Conservation (phyloP, 2,888 invertebrate species). For the Fissipunctia ypsillon region DNA sequence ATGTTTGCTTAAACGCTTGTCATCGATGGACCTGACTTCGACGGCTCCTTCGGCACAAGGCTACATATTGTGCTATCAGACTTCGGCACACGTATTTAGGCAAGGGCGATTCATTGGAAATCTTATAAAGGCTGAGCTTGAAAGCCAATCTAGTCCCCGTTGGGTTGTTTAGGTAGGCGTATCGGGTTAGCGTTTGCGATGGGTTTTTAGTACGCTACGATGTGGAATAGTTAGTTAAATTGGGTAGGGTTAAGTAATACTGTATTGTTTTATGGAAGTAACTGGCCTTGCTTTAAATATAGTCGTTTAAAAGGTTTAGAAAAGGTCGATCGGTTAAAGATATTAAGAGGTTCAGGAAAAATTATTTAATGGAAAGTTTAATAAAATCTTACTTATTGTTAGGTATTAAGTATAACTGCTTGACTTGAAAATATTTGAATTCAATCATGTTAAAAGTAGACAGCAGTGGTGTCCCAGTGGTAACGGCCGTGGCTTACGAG, state of each 20-base stretch:
- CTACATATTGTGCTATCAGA: slow-evolving; percentile 14
- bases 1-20: slow-evolving; percentile 10
- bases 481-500: too few relatives aligned
- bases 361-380: not conserved
- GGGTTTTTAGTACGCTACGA: slow-evolving; percentile 24
- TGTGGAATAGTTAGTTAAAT: not conserved
- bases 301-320: not conserved
- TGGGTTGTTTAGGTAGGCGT: slow-evolving; percentile 13
- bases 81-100: slow-evolving; percentile 20
- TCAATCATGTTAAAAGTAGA: not conserved
- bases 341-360: not conserved
- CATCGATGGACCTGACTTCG: not conserved
- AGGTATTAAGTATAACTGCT: not conserved
- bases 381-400: not conserved
- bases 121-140: slow-evolving; percentile 35
- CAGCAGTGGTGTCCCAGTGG: too few relatives aligned
- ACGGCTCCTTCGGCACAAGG: not conserved
- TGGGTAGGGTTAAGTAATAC: not conserved
- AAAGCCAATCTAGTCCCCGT: slow-evolving; percentile 38
- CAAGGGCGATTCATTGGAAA: slow-evolving; percentile 32
- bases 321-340: not conserved
- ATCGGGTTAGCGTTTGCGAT: slow-evolving; percentile 5
- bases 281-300: not conserved
- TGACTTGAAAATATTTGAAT: not conserved
- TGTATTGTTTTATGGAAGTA: not conserved